These are phyloP conservation scores for Nasonia vitripennis DNA, from an alignment of 1,140 invertebrate species.

Conservation along the genomic window DNA sequence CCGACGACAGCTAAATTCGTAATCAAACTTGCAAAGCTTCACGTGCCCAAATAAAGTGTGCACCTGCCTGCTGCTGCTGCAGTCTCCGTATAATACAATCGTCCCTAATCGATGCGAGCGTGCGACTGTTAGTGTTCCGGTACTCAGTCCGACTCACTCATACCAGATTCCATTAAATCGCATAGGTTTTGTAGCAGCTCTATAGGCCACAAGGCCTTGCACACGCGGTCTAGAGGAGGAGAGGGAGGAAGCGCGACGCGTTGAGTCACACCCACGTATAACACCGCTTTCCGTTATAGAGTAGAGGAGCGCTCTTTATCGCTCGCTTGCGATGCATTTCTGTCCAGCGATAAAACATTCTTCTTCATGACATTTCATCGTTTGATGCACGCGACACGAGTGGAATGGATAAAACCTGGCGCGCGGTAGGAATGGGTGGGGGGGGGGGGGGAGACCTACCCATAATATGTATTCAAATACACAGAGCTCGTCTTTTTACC, in stretches of 20 bases:
- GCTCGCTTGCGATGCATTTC: background rate
- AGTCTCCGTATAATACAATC: background rate
- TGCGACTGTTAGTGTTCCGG: background rate
- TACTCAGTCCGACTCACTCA: background rate
- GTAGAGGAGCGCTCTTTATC: background rate
- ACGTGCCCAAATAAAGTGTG: too few species aligned
- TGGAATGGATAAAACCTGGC: too few species aligned
- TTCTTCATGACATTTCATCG: too few species aligned
- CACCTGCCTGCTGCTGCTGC: too few species aligned
- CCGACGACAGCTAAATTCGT: too few species aligned
- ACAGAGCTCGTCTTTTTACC: background rate
- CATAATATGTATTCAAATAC: too few species aligned
- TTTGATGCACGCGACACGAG: too few species aligned
- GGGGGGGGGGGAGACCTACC: too few species aligned
- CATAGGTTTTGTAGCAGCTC: background rate
- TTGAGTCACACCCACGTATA: slow-evolving; percentile 24
- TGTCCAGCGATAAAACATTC: too few species aligned
- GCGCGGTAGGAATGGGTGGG: too few species aligned
- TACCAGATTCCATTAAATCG: slow-evolving; percentile 17
- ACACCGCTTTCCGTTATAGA: slow-evolving; percentile 12
- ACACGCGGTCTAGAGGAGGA: background rate
- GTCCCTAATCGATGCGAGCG: slow-evolving; percentile 11
- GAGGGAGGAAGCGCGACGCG: background rate
- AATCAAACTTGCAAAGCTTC: too few species aligned
- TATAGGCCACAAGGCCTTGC: background rate